These are phyloP conservation scores for Microplitis mediator DNA, from an alignment of 1,140 invertebrate species.

Conservation along the genomic window DNA sequence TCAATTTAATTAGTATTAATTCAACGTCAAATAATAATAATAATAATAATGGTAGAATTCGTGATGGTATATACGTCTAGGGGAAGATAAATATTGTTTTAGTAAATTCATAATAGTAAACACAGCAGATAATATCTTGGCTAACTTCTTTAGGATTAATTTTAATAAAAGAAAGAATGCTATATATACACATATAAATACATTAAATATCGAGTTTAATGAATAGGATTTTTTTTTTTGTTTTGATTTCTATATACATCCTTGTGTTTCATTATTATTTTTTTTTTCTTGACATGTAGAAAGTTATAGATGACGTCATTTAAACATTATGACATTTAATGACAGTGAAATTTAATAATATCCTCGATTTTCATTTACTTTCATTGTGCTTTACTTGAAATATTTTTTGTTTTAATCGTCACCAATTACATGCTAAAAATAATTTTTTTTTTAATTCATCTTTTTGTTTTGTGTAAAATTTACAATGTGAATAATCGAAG, in stretches of 20 bases:
- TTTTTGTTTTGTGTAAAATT: not conserved
- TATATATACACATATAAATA: not conserved
- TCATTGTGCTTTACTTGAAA: not conserved
- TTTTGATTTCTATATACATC: not conserved
- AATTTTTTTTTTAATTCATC: not conserved
- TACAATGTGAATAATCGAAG: not conserved
- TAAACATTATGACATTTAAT: not conserved
- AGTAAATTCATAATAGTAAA: too few relatives aligned
- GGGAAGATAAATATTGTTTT: too few relatives aligned
- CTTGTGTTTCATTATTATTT: not conserved
- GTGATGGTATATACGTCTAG: too few relatives aligned
- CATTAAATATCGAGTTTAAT: not conserved
- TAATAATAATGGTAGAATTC: too few relatives aligned
- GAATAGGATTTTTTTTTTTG: not conserved
- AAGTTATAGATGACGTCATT: not conserved
- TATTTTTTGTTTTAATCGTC: not conserved
- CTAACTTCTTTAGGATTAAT: too few relatives aligned
- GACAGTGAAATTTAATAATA: not conserved
- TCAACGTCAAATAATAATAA: too few relatives aligned
- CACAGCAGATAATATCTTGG: too few relatives aligned
- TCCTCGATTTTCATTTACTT: not conserved
- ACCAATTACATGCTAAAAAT: not conserved
- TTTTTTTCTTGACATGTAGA: not conserved
- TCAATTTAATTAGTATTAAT: too few relatives aligned
- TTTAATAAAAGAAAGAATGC: constrained; percentile 17